These are phyloP conservation scores for Anguilla obscura DNA, from an alignment of 2,797 vertebrate species.

Conservation along the genomic window DNA sequence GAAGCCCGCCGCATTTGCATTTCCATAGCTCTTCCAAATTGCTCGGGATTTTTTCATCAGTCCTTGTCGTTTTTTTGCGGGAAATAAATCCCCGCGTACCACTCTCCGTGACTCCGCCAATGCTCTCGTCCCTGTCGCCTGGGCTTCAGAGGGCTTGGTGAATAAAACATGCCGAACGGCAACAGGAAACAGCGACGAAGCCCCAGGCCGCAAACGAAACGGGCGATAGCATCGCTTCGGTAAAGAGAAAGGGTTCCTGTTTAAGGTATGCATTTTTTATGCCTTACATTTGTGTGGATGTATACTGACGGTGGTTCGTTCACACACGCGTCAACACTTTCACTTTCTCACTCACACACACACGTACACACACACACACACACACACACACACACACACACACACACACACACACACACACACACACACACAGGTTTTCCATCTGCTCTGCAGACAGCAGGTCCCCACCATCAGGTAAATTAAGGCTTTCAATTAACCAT, in stretches of 20 bases:
- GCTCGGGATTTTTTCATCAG: constrained; percentile 58
- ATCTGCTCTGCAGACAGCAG: not conserved
- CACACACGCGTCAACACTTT: not conserved
- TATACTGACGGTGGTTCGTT: not conserved
- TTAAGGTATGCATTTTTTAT: not conserved
- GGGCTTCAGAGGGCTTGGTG: not conserved
- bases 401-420: constrained; percentile 9
- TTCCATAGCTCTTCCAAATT: constrained; percentile 73
- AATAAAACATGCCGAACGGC: not conserved
- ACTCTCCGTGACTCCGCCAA: not conserved
- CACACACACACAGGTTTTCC: not conserved
- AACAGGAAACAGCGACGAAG: not conserved
- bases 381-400: not conserved
- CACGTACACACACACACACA: not conserved
- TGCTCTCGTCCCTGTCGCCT: not conserved
- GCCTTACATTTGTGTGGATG: not conserved
- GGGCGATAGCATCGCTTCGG: not conserved
- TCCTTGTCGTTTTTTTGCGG: constrained; percentile 60
- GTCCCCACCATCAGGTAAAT: constrained; percentile 25
- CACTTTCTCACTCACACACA: constrained; percentile 28
- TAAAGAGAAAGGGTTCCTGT: not conserved
- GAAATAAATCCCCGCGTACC: constrained; percentile 14
- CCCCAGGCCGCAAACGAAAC: not conserved
- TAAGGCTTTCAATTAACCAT: constrained; percentile 24
- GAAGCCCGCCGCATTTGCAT: constrained; percentile 66